phyloP scores from a whole-genome alignment of 2,888 invertebrate genomes.

The Drosophila histrio region DNA sequence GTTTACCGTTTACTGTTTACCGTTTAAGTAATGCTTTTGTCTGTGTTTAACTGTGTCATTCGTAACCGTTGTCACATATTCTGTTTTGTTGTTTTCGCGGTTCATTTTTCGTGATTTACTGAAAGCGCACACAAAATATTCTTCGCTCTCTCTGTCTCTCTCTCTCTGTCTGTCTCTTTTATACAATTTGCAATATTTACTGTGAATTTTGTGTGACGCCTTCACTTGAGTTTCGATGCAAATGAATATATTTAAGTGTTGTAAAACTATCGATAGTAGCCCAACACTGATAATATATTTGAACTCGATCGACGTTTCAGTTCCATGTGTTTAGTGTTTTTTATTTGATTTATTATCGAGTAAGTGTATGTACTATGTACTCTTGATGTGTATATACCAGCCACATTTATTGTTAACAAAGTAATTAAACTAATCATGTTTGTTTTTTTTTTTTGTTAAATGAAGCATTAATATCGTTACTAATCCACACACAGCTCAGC shows the following conservation, averaged over 20 bases:
- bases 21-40: constrained; percentile 19
- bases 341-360: constrained; percentile 2
- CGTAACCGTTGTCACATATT: background rate
- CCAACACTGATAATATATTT: background rate
- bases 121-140: background rate
- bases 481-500: constrained; percentile 60
- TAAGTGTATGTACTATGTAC: constrained; percentile 37
- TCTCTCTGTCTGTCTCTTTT: too few relatives aligned
- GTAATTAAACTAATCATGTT: constrained; percentile 58
- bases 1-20: constrained; percentile 1
- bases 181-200: background rate
- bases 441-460: constrained; percentile 21
- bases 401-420: constrained; percentile 37
- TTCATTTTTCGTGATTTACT: background rate
- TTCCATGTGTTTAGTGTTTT: constrained; percentile 16
- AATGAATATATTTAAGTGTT: background rate
- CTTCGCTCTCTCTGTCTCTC: background rate
- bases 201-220: background rate
- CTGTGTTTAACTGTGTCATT: background rate
- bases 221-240: background rate
- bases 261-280: background rate
- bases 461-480: constrained; percentile 63
- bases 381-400: constrained; percentile 13
- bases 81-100: background rate
- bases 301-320: constrained; percentile 3